A percentile compares a stretch with the other conserved stretches of the same genome.
Conservation (phyloP, 2,888 invertebrate genomes). For the Synergus laeviventris region DNA sequence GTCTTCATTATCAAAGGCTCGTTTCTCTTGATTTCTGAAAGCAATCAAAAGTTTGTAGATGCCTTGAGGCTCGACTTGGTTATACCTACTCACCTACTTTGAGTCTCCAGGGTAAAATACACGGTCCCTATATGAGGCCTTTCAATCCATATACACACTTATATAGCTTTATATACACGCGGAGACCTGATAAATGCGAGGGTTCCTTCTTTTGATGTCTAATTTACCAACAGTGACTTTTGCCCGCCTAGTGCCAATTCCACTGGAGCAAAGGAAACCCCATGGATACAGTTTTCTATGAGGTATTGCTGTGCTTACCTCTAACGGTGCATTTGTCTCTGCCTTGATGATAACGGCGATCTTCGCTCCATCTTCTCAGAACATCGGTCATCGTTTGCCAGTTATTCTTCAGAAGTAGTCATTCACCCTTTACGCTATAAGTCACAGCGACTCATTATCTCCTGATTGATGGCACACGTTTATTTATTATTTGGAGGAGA, state of each 20-base stretch:
- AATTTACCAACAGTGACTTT: conserved; percentile 66
- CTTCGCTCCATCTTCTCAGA: conserved; percentile 1
- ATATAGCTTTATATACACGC: conserved; percentile 52
- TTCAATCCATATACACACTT: no score
- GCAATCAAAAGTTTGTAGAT: conserved; percentile 53
- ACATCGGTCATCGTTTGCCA: conserved; percentile 27
- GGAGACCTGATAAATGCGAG: conserved; percentile 64
- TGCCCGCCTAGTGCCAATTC: conserved; percentile 28
- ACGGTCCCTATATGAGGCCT: conserved; percentile 39
- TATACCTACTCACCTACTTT: conserved; percentile 40
- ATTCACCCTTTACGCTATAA: background rate
- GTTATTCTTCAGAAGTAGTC: conserved; percentile 20
- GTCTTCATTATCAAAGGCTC: conserved; percentile 36
- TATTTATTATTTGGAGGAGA: no score
- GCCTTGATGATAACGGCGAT: conserved; percentile 8
- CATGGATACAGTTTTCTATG: conserved; percentile 13
- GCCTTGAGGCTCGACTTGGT: conserved; percentile 31
- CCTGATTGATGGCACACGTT: background rate
- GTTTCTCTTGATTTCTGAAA: conserved; percentile 55
- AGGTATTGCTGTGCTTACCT: background rate
- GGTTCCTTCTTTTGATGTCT: conserved; percentile 61
- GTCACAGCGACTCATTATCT: background rate
- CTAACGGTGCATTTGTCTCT: conserved; percentile 22
- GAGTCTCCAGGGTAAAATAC: conserved; percentile 58
- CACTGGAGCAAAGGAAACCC: conserved; percentile 14